These are phyloP conservation scores for Salpingus planirostris DNA, from an alignment of 2,888 invertebrate genomes.

Conservation along the genomic window DNA sequence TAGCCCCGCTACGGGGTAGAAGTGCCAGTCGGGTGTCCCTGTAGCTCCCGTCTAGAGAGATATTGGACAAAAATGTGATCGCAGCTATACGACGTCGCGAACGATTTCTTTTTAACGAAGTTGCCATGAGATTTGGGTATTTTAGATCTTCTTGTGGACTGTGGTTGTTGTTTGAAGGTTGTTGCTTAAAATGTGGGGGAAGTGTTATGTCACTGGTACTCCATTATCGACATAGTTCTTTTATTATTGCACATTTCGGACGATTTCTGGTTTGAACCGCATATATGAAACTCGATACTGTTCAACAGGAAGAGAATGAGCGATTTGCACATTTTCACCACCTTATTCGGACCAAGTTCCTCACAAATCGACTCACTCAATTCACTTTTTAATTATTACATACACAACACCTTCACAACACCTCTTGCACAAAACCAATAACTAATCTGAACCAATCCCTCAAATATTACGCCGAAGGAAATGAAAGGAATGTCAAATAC, in stretches of 20 bases:
- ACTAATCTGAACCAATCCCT: no score
- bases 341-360: no score
- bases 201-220: slow-evolving; percentile 27
- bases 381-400: no score
- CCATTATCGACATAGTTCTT: slow-evolving; percentile 31
- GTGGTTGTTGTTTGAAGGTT: no score
- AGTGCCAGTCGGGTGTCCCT: slow-evolving; percentile 57
- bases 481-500: no score
- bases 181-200: no score
- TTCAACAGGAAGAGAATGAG: slow-evolving; percentile 24
- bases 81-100: slow-evolving; percentile 84
- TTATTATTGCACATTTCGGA: slow-evolving; percentile 26
- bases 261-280: slow-evolving; percentile 15
- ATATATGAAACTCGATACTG: slow-evolving; percentile 26
- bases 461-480: no score
- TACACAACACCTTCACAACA: no score
- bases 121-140: slow-evolving; percentile 44
- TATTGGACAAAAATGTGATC: slow-evolving; percentile 88
- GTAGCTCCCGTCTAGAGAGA: slow-evolving; percentile 86
- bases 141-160: no score
- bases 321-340: slow-evolving; percentile 28
- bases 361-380: no score
- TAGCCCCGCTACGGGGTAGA: slow-evolving; percentile 40
- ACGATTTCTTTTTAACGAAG: slow-evolving; percentile 49
- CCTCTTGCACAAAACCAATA: no score